phyloP scores from a whole-genome alignment of 2,797 vertebrate species.

The Sphaeramia orbicularis region DNA sequence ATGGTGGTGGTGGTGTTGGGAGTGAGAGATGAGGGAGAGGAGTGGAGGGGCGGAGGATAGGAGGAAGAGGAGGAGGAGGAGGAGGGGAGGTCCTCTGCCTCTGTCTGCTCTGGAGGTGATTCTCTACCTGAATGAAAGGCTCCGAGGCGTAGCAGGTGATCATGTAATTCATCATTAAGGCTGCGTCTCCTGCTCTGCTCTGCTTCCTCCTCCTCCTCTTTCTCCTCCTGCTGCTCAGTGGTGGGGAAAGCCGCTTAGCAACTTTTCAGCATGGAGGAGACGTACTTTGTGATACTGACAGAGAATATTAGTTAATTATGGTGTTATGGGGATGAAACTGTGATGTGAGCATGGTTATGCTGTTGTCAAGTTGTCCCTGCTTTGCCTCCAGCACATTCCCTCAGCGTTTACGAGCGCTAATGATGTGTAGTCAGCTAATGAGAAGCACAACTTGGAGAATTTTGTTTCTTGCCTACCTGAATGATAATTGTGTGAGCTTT shows the following conservation, averaged over 20 bases:
- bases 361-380: slow-evolving; percentile 24
- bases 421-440: slow-evolving; percentile 34
- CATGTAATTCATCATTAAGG: slow-evolving; percentile 82
- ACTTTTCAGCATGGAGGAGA: slow-evolving; percentile 5
- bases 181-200: slow-evolving; percentile 66
- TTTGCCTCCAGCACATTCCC: slow-evolving; percentile 21
- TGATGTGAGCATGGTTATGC: slow-evolving; percentile 16
- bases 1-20: slow-evolving; percentile 79
- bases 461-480: slow-evolving; percentile 45
- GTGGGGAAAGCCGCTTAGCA: slow-evolving; percentile 40
- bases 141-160: slow-evolving; percentile 80
- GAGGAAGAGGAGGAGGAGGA: slow-evolving; percentile 21
- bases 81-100: slow-evolving; percentile 49
- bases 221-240: slow-evolving; percentile 56
- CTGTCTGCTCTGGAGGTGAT: slow-evolving; percentile 75
- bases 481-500: slow-evolving; percentile 32
- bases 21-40: slow-evolving; percentile 65
- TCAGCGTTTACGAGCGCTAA: slow-evolving; percentile 32
- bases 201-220: slow-evolving; percentile 50
- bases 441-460: slow-evolving; percentile 20
- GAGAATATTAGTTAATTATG: slow-evolving; percentile 22
- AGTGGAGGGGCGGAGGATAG: slow-evolving; percentile 49
- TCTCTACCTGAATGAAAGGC: slow-evolving; percentile 82
- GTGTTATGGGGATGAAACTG: slow-evolving; percentile 26
- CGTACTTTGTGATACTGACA: slow-evolving; percentile 29